These are phyloP conservation scores for Anableps anableps DNA, from an alignment of 2,797 vertebrate genomes.

Conservation along the genomic window DNA sequence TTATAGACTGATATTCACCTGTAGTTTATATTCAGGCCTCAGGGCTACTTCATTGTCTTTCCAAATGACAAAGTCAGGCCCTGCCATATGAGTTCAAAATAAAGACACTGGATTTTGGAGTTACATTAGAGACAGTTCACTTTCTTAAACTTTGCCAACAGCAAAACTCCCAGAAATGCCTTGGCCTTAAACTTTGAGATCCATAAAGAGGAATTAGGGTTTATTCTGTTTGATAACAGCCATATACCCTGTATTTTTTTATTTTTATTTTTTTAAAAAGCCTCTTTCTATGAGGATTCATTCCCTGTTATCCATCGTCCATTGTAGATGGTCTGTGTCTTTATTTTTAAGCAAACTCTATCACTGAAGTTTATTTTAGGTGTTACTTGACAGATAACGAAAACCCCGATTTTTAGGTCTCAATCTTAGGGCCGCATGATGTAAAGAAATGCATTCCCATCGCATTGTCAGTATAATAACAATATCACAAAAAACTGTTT, in stretches of 20 bases:
- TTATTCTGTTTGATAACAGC: background rate
- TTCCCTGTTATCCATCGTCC: background rate
- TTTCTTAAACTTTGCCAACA: background rate
- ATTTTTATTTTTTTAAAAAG: background rate
- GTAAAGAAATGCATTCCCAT: background rate
- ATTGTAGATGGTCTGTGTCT: background rate
- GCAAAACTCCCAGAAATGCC: background rate
- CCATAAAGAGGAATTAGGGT: background rate
- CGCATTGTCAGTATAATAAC: background rate
- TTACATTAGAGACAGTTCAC: background rate
- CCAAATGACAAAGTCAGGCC: background rate
- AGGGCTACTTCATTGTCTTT: background rate
- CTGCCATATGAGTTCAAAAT: background rate
- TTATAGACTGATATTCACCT: background rate
- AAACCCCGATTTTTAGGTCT: background rate
- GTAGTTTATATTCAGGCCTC: background rate
- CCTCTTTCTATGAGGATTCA: background rate
- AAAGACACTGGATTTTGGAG: background rate
- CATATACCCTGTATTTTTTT: background rate
- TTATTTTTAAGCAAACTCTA: background rate
- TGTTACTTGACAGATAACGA: background rate
- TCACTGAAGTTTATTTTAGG: background rate
- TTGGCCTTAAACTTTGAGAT: background rate
- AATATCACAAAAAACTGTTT: background rate
- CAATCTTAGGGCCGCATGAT: background rate